phyloP scores from a whole-genome alignment of 2,888 invertebrate species.

The Lobophora halterata region DNA sequence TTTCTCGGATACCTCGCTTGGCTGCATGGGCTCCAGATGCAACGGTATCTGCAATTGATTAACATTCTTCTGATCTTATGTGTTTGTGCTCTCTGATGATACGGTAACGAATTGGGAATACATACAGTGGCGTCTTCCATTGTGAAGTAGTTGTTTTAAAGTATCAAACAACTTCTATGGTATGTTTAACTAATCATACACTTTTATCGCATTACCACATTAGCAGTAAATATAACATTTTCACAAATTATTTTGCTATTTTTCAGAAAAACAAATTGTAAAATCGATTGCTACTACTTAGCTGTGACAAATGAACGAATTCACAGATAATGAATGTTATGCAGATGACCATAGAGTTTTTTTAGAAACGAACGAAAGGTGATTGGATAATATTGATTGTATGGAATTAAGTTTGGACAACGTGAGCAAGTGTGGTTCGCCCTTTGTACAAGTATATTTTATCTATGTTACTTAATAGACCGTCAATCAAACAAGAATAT shows the following conservation, averaged over 20 bases:
- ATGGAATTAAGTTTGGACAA: too few relatives aligned
- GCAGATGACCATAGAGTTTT: too few relatives aligned
- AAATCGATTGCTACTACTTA: too few relatives aligned
- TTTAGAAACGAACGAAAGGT: too few relatives aligned
- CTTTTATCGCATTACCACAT: slow-evolving; percentile 5
- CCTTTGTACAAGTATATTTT: too few relatives aligned
- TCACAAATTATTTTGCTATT: background rate
- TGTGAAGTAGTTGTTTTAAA: slow-evolving; percentile 1
- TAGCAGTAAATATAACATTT: slow-evolving; percentile 14
- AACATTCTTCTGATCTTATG: background rate
- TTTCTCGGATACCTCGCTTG: slow-evolving; percentile 82
- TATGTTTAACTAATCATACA: background rate
- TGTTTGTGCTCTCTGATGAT: background rate
- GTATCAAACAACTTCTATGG: background rate
- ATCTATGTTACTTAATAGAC: too few relatives aligned
- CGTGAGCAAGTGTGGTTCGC: too few relatives aligned
- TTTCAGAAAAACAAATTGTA: too few relatives aligned
- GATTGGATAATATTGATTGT: too few relatives aligned
- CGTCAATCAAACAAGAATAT: too few relatives aligned
- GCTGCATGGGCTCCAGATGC: slow-evolving; percentile 78
- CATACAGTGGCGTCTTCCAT: slow-evolving; percentile 59
- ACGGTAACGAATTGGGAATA: slow-evolving; percentile 8
- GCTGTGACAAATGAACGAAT: slow-evolving; percentile 2
- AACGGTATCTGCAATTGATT: slow-evolving; percentile 65
- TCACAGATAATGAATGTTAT: slow-evolving; percentile 3